phyloP scores from a whole-genome alignment of 2,888 invertebrate species.

The Parthenolecanium corni region DNA sequence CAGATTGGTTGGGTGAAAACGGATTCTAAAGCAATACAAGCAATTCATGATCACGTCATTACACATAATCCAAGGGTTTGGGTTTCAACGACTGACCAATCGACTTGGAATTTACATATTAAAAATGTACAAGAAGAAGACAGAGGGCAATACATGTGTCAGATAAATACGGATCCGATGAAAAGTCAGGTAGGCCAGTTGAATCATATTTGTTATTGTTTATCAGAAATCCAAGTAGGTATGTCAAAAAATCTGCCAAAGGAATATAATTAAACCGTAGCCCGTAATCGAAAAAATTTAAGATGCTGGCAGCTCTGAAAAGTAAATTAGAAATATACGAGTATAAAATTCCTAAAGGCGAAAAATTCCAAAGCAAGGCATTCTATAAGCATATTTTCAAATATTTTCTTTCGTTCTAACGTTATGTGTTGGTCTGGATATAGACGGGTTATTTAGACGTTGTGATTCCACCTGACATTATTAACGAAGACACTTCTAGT shows the following conservation, averaged over 20 bases:
- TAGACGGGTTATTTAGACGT: constrained; percentile 77
- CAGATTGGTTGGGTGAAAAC: constrained; percentile 91
- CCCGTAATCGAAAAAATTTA: too few species aligned
- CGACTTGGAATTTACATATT: constrained; percentile 83
- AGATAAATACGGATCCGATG: constrained; percentile 90
- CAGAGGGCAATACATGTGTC: constrained; percentile 84
- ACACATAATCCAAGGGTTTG: constrained; percentile 79
- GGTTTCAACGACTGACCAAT: constrained; percentile 63
- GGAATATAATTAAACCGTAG: too few species aligned
- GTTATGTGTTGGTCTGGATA: constrained; percentile 34
- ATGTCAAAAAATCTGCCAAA: too few species aligned
- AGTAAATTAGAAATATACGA: too few species aligned
- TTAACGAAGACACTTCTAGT: constrained; percentile 74
- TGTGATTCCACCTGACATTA: constrained; percentile 83
- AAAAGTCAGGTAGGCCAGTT: constrained; percentile 62
- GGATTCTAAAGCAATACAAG: constrained; percentile 84
- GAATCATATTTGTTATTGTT: too few species aligned
- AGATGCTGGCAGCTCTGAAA: too few species aligned
- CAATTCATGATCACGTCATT: constrained; percentile 83
- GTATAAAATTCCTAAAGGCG: too few species aligned
- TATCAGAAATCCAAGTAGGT: too few species aligned
- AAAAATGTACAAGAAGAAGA: constrained; percentile 77
- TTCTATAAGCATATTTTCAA: not conserved
- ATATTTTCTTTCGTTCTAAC: not conserved
- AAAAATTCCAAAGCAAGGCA: too few species aligned